Conservation (phyloP, 2,797 vertebrate species). For the Synaphobranchus kaupii region DNA sequence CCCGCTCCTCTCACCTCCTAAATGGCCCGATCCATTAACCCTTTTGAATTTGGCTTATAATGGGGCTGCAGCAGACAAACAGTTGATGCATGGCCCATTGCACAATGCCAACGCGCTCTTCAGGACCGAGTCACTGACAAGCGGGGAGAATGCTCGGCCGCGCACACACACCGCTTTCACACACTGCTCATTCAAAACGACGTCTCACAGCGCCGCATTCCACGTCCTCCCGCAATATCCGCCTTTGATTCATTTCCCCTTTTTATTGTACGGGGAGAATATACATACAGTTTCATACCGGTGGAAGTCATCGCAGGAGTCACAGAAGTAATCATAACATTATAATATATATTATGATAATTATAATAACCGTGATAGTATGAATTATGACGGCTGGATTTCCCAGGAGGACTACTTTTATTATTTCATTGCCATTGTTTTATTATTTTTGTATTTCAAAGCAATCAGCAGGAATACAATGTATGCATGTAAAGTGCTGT, state of each 20-base stretch:
- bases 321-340: not conserved
- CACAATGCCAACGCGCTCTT: slow-evolving; percentile 68
- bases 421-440: not conserved
- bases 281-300: not conserved
- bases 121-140: slow-evolving; percentile 71
- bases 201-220: slow-evolving; percentile 44
- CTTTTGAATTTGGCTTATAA: slow-evolving; percentile 72
- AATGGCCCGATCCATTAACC: slow-evolving; percentile 84
- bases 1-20: slow-evolving; percentile 76
- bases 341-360: not conserved
- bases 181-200: slow-evolving; percentile 49
- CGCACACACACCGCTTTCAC: slow-evolving; percentile 46
- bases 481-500: not conserved
- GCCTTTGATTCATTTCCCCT: slow-evolving; percentile 16
- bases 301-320: not conserved
- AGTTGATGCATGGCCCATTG: slow-evolving; percentile 71
- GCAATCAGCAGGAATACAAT: not conserved
- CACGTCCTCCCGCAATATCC: not conserved
- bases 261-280: not conserved
- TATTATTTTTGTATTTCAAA: not conserved
- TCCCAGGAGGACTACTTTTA: not conserved
- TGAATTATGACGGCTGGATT: not conserved
- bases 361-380: not conserved
- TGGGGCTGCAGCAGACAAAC: slow-evolving; percentile 71
- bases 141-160: slow-evolving; percentile 50